Evolutionary conservation across 2,888 invertebrate species (phyloP), one percentile per base, ranked within the genome.

Genomic region (Pristionchus mayeri): DNA sequence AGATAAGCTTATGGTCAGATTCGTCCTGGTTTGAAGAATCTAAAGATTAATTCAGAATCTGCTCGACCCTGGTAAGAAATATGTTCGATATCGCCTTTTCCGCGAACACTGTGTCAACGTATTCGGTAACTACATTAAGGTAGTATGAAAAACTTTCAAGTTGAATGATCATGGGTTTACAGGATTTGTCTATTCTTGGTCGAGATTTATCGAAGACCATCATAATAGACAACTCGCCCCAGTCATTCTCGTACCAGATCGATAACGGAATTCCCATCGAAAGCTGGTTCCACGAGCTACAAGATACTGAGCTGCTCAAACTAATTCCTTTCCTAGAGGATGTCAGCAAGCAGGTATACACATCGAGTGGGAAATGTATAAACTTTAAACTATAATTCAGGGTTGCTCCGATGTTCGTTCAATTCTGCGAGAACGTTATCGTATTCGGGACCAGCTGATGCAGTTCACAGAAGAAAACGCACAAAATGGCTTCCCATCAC

Each of bases 201-300:
- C 94, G 98, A 75, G 98, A 98, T 94, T 94, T 98, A 88, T 95
- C 96, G 34, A 96, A 96, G 93, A 96, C 96, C 54, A 95, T 96
- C 89, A 96, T 96, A 89, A 95, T 96, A 88, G 96, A 96, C 94
- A 96, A 96, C 94, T 96, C 96, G 84, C 96, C 96, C 21, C 96
- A 98, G 87, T 91, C 97, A 18, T 98, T 98, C 94, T 97, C 97
- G 86, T 96, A 96, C 93, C 96, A 96, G 94, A 93, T 97, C 86
- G 97, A 97, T 94, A 98, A 98, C 94, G 98, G 98, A 40, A 97
- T 98, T 89, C 98, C 98, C 0, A 98, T 98, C 89, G 97, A 97
- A 94, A 97, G 97, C 93, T 98, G 98, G 98, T 98, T 97, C 94
- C 95, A 96, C 89, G 97, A 97, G 94, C 95, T 96, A 92, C 95